Evolutionary conservation across 2,113 vertebrate genomes (phyloP).

Genomic region (Phalacrocorax brasilianus): DNA sequence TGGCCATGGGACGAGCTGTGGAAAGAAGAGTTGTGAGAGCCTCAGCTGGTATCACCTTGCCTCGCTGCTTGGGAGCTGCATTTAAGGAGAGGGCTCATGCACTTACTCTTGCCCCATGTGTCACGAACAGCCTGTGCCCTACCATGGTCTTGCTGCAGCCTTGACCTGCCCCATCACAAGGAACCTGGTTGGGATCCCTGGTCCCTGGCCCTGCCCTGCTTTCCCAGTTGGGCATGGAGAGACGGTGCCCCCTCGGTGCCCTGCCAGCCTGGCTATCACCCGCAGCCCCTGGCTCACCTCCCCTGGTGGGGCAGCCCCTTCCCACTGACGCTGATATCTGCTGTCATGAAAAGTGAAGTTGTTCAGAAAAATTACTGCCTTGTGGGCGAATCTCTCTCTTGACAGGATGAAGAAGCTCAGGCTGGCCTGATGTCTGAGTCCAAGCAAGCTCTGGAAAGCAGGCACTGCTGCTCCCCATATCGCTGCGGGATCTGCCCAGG

Average conservation of each 20-base stretch:
- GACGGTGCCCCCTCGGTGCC: no score
- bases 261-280: neutral
- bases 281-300: accelerated
- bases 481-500: accelerated
- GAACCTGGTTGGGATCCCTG: neutral
- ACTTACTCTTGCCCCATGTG: neutral
- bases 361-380: neutral
- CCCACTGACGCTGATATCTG: neutral
- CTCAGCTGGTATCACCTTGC: neutral
- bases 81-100: neutral
- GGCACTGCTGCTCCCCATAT: neutral
- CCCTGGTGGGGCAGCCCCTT: neutral
- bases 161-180: neutral
- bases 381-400: neutral
- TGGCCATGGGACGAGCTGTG: neutral
- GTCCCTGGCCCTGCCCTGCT: neutral
- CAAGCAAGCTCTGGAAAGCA: neutral
- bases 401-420: neutral
- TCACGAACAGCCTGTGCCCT: neutral
- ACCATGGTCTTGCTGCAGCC: neutral
- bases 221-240: accelerated
- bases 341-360: neutral
- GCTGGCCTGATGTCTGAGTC: neutral
- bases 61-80: neutral
- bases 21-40: neutral